phyloP scores from a whole-genome alignment of 2,797 vertebrate species.

The Enteromius viviparus region DNA sequence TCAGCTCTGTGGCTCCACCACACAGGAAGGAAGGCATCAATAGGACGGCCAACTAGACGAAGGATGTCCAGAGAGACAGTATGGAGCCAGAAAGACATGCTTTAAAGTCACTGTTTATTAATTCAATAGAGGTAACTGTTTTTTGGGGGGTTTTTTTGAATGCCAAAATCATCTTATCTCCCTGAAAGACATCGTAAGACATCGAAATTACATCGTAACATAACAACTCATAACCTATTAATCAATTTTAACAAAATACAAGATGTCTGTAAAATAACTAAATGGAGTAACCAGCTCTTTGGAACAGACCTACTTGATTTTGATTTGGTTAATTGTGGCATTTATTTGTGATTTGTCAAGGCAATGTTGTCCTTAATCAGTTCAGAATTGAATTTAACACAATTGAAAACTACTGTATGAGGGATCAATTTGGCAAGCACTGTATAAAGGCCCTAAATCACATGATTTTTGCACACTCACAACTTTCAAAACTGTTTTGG shows the following conservation, averaged over 20 bases:
- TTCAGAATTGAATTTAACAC: not conserved
- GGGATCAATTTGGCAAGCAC: not conserved
- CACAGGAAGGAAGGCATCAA: conserved; percentile 78
- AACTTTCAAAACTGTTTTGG: no score
- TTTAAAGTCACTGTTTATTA: conserved; percentile 19
- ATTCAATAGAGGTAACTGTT: not conserved
- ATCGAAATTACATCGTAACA: not conserved
- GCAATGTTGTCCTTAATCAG: not conserved
- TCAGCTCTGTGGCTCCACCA: conserved; percentile 69
- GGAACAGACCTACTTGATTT: not conserved
- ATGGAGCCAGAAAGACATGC: conserved; percentile 24
- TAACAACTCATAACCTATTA: not conserved
- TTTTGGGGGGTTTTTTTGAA: not conserved
- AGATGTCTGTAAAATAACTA: no score
- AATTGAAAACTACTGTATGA: not conserved
- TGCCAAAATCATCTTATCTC: not conserved
- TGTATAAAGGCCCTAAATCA: not conserved
- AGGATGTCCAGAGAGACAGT: conserved; percentile 58
- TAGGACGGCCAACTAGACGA: conserved; percentile 64
- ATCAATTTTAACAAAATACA: no score
- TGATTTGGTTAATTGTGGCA: not conserved
- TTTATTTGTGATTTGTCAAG: not conserved
- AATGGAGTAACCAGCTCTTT: not conserved
- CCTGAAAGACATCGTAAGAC: not conserved
- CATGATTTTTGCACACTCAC: no score